Evolutionary conservation across 2,888 invertebrate species (phyloP), one percentile per base, ranked within the genome.

Genomic region (Drosophila aldrichi): DNA sequence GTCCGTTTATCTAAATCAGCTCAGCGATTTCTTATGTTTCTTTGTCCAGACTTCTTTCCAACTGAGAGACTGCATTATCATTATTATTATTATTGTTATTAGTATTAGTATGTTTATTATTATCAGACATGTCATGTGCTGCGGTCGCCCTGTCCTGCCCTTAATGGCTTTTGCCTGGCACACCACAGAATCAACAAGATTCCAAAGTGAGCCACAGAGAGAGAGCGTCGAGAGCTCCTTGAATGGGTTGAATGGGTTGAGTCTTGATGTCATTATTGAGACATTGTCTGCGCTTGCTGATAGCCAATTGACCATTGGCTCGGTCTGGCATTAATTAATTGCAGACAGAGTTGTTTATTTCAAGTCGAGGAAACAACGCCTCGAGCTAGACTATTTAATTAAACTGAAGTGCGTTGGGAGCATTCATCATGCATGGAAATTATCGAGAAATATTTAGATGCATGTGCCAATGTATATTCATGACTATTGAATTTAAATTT

Each of bases 221-320:
- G 18, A 6, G 49, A 1, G 14, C 14, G 10, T 12, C 25, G 32
- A 25, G 46, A 52, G 46, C 41, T 60, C 43, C 10, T 22, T 18
- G 56, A 43, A 32, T 46, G 36, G n/a, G 20, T 22, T 18, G 56
- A 43, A 32, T 46, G 36, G n/a, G 20, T 46, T n/a, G 54, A 56
- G 65, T 67, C 49, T 55, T 58, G 64, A 56, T 71, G 66, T 36
- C 84, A 69, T 74, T 70, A 86, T 68, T 68, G 64, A 54, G 66
- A 61, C 77, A 73, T 70, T 74, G 76, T 58, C 74, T 77, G 70
- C 75, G 55, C 59, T 70, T 61, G 61, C 43, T 10, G 54, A 22
- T 58, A 29, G 40, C 12, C 43, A 62, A 32, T 66, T 41, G 41
- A 43, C 14, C 29, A 22, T 1, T 20, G 22, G 20, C 9, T 32